Conservation (phyloP, 1,140 invertebrate genomes). For the Phthorimaea operculella region DNA sequence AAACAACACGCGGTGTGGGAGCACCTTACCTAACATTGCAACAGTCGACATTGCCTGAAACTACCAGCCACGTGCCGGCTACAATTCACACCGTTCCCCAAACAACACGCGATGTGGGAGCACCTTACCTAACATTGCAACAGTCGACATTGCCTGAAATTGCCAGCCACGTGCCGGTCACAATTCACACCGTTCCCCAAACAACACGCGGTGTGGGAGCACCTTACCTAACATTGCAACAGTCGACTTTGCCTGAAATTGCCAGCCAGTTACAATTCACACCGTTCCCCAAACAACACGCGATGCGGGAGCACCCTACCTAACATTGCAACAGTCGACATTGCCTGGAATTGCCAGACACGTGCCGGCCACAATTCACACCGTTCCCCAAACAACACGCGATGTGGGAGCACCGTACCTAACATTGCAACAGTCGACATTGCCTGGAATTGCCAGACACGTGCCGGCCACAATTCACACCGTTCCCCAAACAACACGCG, state of each 20-base stretch:
- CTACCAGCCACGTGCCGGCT: background rate
- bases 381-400: background rate
- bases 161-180: background rate
- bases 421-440: slow-evolving; percentile 23
- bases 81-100: too few relatives aligned
- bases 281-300: slow-evolving; percentile 1
- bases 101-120: slow-evolving; percentile 1
- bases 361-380: background rate
- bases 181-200: too few relatives aligned
- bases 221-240: slow-evolving; percentile 14
- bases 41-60: slow-evolving; percentile 18
- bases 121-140: slow-evolving; percentile 13
- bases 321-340: slow-evolving; percentile 22
- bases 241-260: slow-evolving; percentile 17
- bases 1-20: slow-evolving; percentile 2
- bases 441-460: slow-evolving; percentile 1
- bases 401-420: background rate
- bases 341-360: slow-evolving; percentile 5
- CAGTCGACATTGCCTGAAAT: slow-evolving; percentile 18
- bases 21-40: slow-evolving; percentile 12
- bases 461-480: background rate
- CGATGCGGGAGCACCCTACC: background rate
- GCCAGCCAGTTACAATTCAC: background rate
- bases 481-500: background rate
- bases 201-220: slow-evolving; percentile 2